A percentile compares a stretch with the other conserved stretches of the same genome.
Evolutionary conservation across 2,888 invertebrate genomes (phyloP).

Genomic region (Sialis lutaria): DNA sequence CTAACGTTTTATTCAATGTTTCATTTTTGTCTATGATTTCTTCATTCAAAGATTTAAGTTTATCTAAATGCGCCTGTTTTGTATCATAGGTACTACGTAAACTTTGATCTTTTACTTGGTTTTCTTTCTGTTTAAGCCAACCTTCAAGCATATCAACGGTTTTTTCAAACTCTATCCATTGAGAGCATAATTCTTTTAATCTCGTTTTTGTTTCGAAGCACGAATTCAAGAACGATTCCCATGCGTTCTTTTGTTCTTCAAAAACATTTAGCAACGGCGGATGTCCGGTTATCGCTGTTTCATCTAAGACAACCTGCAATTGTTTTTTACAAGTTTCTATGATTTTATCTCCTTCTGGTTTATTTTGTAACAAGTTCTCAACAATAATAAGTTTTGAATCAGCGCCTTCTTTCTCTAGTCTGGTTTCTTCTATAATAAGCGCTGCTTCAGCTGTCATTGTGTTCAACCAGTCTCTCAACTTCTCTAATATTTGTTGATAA

Average conservation of each 20-base stretch:
- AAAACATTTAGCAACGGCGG: conserved; percentile 52
- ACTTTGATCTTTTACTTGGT: conserved; percentile 73
- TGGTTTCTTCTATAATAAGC: conserved; percentile 57
- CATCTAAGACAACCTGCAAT: conserved; percentile 51
- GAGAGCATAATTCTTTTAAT: conserved; percentile 54
- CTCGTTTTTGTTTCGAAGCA: conserved; percentile 55
- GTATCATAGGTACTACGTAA: conserved; percentile 70
- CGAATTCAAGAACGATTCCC: conserved; percentile 55
- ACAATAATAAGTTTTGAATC: conserved; percentile 58
- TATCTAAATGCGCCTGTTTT: conserved; percentile 61
- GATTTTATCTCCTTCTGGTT: conserved; percentile 53
- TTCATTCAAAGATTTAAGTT: conserved; percentile 50
- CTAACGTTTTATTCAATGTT: conserved; percentile 47
- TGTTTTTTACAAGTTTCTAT: conserved; percentile 52
- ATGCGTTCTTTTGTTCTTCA: conserved; percentile 53
- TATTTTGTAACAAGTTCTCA: conserved; percentile 56
- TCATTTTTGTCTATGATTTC: conserved; percentile 50
- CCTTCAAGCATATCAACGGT: conserved; percentile 58
- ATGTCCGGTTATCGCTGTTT: conserved; percentile 65
- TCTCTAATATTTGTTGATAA: conserved; percentile 65
- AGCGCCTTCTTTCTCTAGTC: conserved; percentile 61
- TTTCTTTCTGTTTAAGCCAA: conserved; percentile 77
- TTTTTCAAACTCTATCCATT: conserved; percentile 68
- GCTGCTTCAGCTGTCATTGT: conserved; percentile 64
- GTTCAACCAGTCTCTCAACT: conserved; percentile 66